phyloP scores from a whole-genome alignment of 2,888 invertebrate genomes.

The Scelioninae gen. 1 region DNA sequence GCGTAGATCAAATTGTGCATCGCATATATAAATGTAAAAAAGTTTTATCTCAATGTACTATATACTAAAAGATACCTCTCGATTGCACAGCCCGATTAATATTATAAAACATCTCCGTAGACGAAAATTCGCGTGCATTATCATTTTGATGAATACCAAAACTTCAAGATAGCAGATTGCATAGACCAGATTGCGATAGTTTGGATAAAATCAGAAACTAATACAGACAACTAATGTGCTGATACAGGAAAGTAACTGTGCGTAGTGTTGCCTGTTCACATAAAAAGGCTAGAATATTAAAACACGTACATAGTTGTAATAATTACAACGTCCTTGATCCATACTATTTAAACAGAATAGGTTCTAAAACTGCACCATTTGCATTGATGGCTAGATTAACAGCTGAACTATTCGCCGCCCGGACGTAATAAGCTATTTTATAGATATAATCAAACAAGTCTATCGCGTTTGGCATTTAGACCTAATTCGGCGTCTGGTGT shows the following conservation, averaged over 20 bases:
- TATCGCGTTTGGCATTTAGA: slow-evolving; percentile 50
- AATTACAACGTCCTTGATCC: slow-evolving; percentile 43
- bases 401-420: slow-evolving; percentile 56
- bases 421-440: slow-evolving; percentile 66
- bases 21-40: neutral
- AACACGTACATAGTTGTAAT: slow-evolving; percentile 21
- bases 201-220: slow-evolving; percentile 60
- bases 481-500: slow-evolving; percentile 55
- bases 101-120: slow-evolving; percentile 15
- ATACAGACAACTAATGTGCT: slow-evolving; percentile 50
- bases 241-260: slow-evolving; percentile 52
- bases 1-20: neutral
- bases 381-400: slow-evolving; percentile 52
- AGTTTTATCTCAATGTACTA: neutral
- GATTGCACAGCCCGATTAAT: slow-evolving; percentile 6
- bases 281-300: slow-evolving; percentile 35
- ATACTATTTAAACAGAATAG: slow-evolving; percentile 25
- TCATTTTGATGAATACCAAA: slow-evolving; percentile 29
- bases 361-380: slow-evolving; percentile 50
- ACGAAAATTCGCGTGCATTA: slow-evolving; percentile 38
- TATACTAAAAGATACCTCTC: neutral
- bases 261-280: neutral
- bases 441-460: slow-evolving; percentile 55
- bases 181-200: slow-evolving; percentile 35
- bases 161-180: slow-evolving; percentile 35